Base-by-base conservation (phyloP, 1,140 invertebrate genomes). In the Mactra quadrangularis region DNA sequence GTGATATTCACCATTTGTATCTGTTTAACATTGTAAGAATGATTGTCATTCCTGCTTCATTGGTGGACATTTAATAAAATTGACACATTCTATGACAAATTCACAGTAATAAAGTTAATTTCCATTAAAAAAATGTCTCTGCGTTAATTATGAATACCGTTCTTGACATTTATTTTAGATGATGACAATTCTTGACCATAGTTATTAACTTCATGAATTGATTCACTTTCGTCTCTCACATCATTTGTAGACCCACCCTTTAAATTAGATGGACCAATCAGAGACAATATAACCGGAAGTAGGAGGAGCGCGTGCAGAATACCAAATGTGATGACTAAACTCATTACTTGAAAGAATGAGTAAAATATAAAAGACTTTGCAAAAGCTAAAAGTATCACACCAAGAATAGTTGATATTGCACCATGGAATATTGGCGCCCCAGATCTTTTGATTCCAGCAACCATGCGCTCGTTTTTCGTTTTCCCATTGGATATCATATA, bases 281-380 rank as follows among this genome's bases (percentile, higher is more conserved):
- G 86, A 0, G 98, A 98, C 0, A 99, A 92, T 0, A 99, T 92
- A 0, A 99, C 98, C 0, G 98, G 98, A 7, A 99, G 93, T 3
- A 99, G 94, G 85, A 99, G 95, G 0, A 99, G 93, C 0, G 98
- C 97, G 90, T 99, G 98, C 94, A 99, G 95, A 1, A 98, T 96
- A 47, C 98, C 98, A 84, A 99, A 97, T 89, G 98, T 96, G 82
- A 99, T 98, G 0, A 99, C 97, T 72, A 99, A 94, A 91, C 98
- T 98, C 22, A 99, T 97, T 94, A 99, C 98, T 93, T 99, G 99
- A 93, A 99, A 99, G 94, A 99, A 99, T 0, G 98, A 98, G 19
- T 97, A 94, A 92, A 99, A 99, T 59, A 99, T 98, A 89, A 99
- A 99, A 84, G 97, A 98, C 66, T 97, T 96, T 0, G 98, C 97